Conservation (phyloP, 2,888 invertebrate genomes). For the Mesochorus sp. region DNA sequence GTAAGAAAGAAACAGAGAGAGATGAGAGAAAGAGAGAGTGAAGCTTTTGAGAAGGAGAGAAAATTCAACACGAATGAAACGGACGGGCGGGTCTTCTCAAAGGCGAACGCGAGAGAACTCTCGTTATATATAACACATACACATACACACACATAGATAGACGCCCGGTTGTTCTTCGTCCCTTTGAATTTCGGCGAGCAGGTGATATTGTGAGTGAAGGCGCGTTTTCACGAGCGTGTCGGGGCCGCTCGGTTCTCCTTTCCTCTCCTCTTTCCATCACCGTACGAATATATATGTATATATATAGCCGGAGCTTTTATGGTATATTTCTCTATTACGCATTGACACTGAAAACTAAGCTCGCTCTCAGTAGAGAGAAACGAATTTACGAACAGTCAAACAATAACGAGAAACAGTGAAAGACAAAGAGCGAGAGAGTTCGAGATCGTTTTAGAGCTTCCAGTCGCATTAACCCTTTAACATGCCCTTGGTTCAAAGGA, state of each 20-base stretch:
- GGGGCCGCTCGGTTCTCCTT: constrained; percentile 8
- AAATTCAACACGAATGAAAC: constrained; percentile 15
- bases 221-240: constrained; percentile 60
- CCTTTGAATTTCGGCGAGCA: constrained; percentile 63
- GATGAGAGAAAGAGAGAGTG: constrained; percentile 1
- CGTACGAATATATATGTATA: too few relatives aligned
- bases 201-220: constrained; percentile 63
- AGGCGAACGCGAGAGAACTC: constrained; percentile 44
- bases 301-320: too few relatives aligned
- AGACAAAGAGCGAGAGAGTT: too few relatives aligned
- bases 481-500: too few relatives aligned
- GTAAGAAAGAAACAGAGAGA: background rate
- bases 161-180: constrained; percentile 44
- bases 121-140: background rate
- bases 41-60: background rate
- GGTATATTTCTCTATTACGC: too few relatives aligned
- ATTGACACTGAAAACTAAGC: too few relatives aligned
- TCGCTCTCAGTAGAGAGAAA: too few relatives aligned
- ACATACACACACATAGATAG: constrained; percentile 7
- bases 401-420: too few relatives aligned
- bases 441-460: too few relatives aligned
- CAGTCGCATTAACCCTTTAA: too few relatives aligned
- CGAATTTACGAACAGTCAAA: too few relatives aligned
- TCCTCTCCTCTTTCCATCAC: too few relatives aligned
- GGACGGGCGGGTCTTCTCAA: constrained; percentile 56